Conservation (phyloP, 2,888 invertebrate species). For the Clistopyga incitator region DNA sequence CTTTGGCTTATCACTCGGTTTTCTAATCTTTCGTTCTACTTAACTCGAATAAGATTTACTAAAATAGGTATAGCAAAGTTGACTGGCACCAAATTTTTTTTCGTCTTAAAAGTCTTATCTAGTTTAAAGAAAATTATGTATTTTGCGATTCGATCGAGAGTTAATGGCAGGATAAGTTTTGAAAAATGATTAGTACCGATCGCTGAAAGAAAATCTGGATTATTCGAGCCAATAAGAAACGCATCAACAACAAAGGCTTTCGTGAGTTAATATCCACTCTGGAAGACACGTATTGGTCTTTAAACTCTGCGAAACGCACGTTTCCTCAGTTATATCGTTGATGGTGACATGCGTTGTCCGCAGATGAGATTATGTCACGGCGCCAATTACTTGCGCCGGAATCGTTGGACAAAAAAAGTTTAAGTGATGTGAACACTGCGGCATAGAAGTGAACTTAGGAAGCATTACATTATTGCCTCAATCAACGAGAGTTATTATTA, state of each 20-base stretch:
- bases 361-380: conserved; percentile 19
- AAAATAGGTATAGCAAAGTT: not conserved
- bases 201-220: too few relatives aligned
- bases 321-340: conserved; percentile 21
- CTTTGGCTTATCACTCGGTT: not conserved
- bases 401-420: conserved; percentile 8
- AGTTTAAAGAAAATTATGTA: too few relatives aligned
- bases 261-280: not conserved
- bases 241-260: not conserved
- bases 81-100: not conserved
- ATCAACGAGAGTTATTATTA: conserved; percentile 29
- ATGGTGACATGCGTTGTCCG: conserved; percentile 8
- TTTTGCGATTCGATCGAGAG: too few relatives aligned
- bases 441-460: conserved; percentile 16
- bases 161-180: too few relatives aligned
- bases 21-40: not conserved
- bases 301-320: conserved; percentile 11
- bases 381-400: conserved; percentile 6
- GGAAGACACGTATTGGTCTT: conserved; percentile 8
- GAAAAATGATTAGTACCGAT: too few relatives aligned
- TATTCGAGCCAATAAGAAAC: too few relatives aligned
- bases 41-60: not conserved
- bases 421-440: not conserved
- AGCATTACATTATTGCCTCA: conserved; percentile 32
- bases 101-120: too few relatives aligned